Base-by-base conservation (phyloP, 1,140 invertebrate species). In the Trigoniulus corallinus region DNA sequence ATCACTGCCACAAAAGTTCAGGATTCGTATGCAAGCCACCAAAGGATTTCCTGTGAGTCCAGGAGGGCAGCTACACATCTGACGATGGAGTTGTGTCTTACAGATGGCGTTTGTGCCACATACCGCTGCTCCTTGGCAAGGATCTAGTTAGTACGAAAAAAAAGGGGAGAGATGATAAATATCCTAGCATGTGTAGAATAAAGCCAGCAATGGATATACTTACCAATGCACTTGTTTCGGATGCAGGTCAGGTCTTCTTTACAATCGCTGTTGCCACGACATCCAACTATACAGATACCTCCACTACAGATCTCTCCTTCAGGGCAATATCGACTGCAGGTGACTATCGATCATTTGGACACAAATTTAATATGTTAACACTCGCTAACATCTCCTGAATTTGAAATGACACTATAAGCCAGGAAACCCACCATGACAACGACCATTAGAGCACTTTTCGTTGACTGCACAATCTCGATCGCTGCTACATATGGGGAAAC, bases 71-170 rank as follows among this genome's bases (percentile, higher is more conserved):
- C 62, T 70, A 61, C 88, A 93, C 51, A 75, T 62, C 53, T 80
- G 80, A 41, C 71, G 66, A 63, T 91, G 85, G 60, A 80, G 74
- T 48, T 72, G 62, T 1, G 80, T 73, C 26, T 64, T 61, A 59
- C 87, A 91, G 23, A 75, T 56, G 1, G 85, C 80, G 63, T 91
- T 91, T 3, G 77, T 82, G 22, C 85, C 85, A 63, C 86, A 91
- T n/a, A 80, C 75, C n/a, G 78, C 80, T 10, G 80, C 74, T 42
- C 79, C 72, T 1, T 67, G 66, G 58, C 86, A 89, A 2, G 78
- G 72, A 72, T 87, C 77, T 56, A 15, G 22, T 24, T 37, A n/a
- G n/a, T n/a, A n/a, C n/a, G n/a, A n/a, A n/a, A n/a, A n/a, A n/a
- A n/a, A n/a, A n/a, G n/a, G n/a, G n/a, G n/a, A n/a, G n/a, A n/a